Evolutionary conservation across 2,797 vertebrate species (phyloP), one percentile per base, ranked within the genome.

Genomic region (Gymnoscopelus braueri): DNA sequence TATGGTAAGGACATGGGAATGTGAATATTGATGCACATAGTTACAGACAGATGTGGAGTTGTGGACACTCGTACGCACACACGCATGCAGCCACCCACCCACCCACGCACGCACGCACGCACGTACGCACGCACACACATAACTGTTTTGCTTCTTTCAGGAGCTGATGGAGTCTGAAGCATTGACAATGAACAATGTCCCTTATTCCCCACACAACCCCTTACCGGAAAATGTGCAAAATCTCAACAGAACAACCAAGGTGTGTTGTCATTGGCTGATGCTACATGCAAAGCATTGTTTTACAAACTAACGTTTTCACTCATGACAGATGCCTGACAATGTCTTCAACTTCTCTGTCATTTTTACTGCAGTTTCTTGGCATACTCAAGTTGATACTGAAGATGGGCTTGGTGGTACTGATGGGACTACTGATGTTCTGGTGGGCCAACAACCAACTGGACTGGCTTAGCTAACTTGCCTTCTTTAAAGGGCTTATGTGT

Each of bases 351-450:
- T 75, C 9, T 75, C 24, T 24, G 4, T 29, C 13, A 71, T 58
- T 83, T 47, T 60, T 47, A 15, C 50, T 44, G 14, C 75, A 94
- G 93, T 75, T 84, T 82, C 61, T 84, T 47, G 1, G 47, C 26
- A 14, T 87, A 49, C 68, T 94, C 71, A 90, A 85, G 70, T 56
- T 84, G 71, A 79, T 78, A 2, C 60, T 90, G 71, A 90, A 77
- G 65, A 78, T 90, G 77, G 58, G 63, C 70, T 61, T 91, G 69
- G 72, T 85, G 59, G 66, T 84, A 4, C 55, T 62, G 70, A 63
- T 77, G 47, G 94, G 94, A 3, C 64, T 93, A 44, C 35, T 92
- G 66, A 80, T 91, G 70, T 89, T 87, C 77, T 91, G 82, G 87
- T 85, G 91, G 80, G 81, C 75, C 63, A 84, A 85, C 75, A 84